Evolutionary conservation across 1,140 invertebrate species (phyloP), one percentile per base, ranked within the genome.

Genomic region (Diabrotica virgifera): DNA sequence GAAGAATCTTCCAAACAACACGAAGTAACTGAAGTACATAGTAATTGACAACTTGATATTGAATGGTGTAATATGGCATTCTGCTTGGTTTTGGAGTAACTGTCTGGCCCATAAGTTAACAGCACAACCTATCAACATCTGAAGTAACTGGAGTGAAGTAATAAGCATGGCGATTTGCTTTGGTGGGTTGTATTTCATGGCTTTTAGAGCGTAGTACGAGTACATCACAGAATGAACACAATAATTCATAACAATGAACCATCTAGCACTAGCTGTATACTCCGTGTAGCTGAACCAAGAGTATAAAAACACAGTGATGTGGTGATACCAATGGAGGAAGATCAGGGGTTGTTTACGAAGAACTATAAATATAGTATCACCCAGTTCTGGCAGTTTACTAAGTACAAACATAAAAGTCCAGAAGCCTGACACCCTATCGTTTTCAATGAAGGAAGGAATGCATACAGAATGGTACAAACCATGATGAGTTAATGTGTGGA

Each of bases 171-270:
- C 89, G 53, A 99, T 87, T 70, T 85, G 87, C 64, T 89, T 85
- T 11, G 96, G 96, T 46, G 96, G 88, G 70, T 85, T 86, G 77
- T 94, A 92, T 53, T 90, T 88, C 85, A 97, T 89, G 53, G 95
- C 93, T 69, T 91, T 87, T 6, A 97, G 80, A 0, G 94, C 93
- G 80, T 97, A 99, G 81, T 99, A 99, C 5, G 92, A 88, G 82
- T 99, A 99, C 97, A 99, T 99, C 69, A 97, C 84, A 66, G 95
- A 93, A 82, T 99, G 97, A 14, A 99, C 96, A 70, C 90, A 91
- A 80, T 96, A 99, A 82, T 99, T 99, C 92, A 99, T 97, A n/a
- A 95, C 93, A 76, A 98, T 93, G 80, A 97, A 99, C 96, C 97
- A 99, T 55, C 95, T 85, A 52, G 95, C 97, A 6, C 94, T 94